A percentile compares a stretch with the other conserved stretches of the same genome.
phyloP scores from a whole-genome alignment of 1,140 invertebrate genomes.

The Carposina sasakii region DNA sequence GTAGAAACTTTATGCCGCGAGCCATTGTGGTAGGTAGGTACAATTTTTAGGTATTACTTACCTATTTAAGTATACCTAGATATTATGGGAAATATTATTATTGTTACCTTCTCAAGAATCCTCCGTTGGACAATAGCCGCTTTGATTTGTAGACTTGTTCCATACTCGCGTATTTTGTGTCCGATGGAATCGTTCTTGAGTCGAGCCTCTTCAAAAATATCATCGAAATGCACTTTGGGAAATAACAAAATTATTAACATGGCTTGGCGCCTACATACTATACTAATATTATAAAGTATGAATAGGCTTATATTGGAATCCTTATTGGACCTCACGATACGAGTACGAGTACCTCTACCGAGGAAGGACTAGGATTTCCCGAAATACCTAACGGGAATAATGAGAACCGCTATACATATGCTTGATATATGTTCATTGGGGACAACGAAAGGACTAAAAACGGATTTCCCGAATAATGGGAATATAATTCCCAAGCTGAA shows the following conservation, averaged over 20 bases:
- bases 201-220: slow-evolving; percentile 66
- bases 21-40: not conserved
- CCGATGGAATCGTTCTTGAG: slow-evolving; percentile 66
- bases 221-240: slow-evolving; percentile 73
- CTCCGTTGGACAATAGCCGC: slow-evolving; percentile 67
- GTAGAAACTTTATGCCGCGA: not conserved
- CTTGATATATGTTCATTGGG: no score
- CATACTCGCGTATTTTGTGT: slow-evolving; percentile 58
- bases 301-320: no score
- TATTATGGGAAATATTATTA: slow-evolving; percentile 17
- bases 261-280: no score
- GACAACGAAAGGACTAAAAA: no score
- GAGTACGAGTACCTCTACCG: no score
- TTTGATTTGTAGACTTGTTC: slow-evolving; percentile 58
- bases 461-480: no score
- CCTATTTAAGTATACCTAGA: slow-evolving; percentile 24
- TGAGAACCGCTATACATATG: no score
- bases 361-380: no score
- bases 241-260: not conserved
- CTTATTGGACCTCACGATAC: no score
- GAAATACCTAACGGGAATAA: no score
- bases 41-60: not conserved
- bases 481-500: no score
- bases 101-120: slow-evolving; percentile 55
- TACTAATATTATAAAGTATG: no score